These are phyloP conservation scores for Tringa solitaria DNA, from an alignment of 2,113 vertebrate genomes.

Conservation along the genomic window DNA sequence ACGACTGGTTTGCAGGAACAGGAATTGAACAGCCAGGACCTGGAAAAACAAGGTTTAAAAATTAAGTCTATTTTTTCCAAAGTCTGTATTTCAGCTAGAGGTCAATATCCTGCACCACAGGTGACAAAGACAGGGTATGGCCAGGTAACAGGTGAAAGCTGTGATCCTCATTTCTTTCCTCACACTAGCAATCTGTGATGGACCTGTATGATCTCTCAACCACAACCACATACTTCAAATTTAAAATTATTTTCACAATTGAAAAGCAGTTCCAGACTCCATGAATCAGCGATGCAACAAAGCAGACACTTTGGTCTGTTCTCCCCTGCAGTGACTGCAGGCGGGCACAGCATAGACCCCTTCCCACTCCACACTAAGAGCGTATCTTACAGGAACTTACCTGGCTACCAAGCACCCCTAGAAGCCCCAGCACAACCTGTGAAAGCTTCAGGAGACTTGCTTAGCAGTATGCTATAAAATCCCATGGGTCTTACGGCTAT, in stretches of 20 bases:
- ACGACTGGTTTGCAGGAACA: slow-evolving; percentile 88
- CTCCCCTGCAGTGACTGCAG: rapidly evolving
- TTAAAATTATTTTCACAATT: background rate
- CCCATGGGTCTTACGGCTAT: rapidly evolving
- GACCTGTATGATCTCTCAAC: background rate
- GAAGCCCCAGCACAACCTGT: background rate
- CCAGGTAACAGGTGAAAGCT: background rate
- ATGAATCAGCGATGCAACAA: background rate
- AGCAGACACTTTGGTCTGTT: background rate
- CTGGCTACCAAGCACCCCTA: too few relatives aligned
- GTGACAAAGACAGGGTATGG: background rate
- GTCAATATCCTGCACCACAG: background rate
- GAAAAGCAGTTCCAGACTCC: background rate
- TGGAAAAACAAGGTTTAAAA: slow-evolving; percentile 50
- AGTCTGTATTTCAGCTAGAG: background rate
- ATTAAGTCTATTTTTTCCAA: background rate
- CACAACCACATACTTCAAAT: background rate
- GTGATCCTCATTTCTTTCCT: background rate
- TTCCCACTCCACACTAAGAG: background rate
- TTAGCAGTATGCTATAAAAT: background rate
- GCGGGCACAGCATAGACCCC: rapidly evolving
- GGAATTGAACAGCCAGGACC: slow-evolving; percentile 90
- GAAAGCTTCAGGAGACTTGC: background rate
- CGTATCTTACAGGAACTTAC: background rate
- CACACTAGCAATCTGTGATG: background rate